Percentiles rank a stretch among this genome's conserved stretches.
Evolutionary conservation across 2,888 invertebrate genomes (phyloP).

Genomic region (Idaea aversata): DNA sequence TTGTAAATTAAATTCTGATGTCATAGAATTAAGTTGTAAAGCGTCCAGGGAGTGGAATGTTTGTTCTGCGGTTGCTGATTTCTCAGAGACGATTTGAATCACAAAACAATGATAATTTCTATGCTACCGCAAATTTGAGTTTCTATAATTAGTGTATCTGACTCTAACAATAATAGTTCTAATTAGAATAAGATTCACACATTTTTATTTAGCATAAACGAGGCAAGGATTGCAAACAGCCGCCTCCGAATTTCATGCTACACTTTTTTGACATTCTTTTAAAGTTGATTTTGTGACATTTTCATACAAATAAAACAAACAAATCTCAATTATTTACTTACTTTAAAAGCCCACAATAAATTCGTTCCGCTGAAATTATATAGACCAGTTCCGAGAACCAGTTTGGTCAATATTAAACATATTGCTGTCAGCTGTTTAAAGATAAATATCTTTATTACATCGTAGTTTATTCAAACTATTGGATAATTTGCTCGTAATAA

Average conservation of each 20-base stretch:
- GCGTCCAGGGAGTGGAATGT: conserved; percentile 34
- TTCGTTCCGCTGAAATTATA: background rate
- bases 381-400: conserved; percentile 5
- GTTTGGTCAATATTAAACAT: conserved; percentile 12
- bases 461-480: background rate
- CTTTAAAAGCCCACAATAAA: conserved; percentile 11
- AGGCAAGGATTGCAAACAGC: background rate
- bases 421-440: conserved; percentile 5
- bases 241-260: background rate
- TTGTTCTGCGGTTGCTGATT: conserved; percentile 40
- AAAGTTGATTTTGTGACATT: too few relatives aligned
- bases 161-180: background rate
- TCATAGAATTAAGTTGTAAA: conserved; percentile 58
- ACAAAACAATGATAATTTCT: conserved; percentile 18
- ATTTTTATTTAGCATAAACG: too few relatives aligned
- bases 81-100: conserved; percentile 23
- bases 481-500: background rate
- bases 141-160: conserved; percentile 18
- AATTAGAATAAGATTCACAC: background rate
- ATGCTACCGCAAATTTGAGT: conserved; percentile 8
- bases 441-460: background rate
- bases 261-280: background rate
- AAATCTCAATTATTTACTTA: background rate
- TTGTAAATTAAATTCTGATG: conserved; percentile 67
- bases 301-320: background rate